Percentiles rank a stretch among this genome's conserved stretches.
These are phyloP conservation scores for Oligia fasciuncula DNA, from an alignment of 2,888 invertebrate species.

Conservation along the genomic window DNA sequence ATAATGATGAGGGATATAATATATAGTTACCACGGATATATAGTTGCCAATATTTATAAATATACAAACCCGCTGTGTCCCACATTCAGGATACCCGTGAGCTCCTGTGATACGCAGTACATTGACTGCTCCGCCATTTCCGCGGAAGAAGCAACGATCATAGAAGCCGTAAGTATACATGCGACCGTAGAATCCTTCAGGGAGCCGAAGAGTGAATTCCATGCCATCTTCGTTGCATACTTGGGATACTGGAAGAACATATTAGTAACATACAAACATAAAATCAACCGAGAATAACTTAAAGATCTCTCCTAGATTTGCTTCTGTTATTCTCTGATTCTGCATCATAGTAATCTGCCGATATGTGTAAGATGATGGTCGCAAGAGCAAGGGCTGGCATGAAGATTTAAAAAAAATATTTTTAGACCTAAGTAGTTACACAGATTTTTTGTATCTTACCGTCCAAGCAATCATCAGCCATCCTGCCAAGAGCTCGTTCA, in stretches of 20 bases:
- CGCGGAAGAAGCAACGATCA: constrained; percentile 97
- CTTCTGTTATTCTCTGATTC: background rate
- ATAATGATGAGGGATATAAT: too few relatives aligned
- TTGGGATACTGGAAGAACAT: constrained; percentile 93
- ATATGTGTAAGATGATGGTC: too few relatives aligned
- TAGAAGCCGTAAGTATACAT: constrained; percentile 98
- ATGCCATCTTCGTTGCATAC: constrained; percentile 98
- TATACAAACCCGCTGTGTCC: constrained; percentile 93
- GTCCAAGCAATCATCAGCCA: constrained; percentile 95
- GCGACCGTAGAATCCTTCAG: constrained; percentile 96
- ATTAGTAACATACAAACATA: background rate
- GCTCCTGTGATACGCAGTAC: constrained; percentile 96
- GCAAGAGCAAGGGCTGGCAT: too few relatives aligned
- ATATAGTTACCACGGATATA: too few relatives aligned
- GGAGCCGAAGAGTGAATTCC: constrained; percentile 97
- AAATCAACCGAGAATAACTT: background rate
- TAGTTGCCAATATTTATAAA: background rate
- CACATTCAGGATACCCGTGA: constrained; percentile 98
- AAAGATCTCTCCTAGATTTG: background rate
- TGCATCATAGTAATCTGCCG: too few relatives aligned
- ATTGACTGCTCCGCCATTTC: constrained; percentile 96
- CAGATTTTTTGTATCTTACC: constrained; percentile 88
- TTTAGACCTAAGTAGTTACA: too few relatives aligned
- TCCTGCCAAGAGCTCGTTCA: constrained; percentile 93
- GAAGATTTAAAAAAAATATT: too few relatives aligned